Conservation (phyloP, 2,113 vertebrate genomes). For the Mastomys natalensis region DNA sequence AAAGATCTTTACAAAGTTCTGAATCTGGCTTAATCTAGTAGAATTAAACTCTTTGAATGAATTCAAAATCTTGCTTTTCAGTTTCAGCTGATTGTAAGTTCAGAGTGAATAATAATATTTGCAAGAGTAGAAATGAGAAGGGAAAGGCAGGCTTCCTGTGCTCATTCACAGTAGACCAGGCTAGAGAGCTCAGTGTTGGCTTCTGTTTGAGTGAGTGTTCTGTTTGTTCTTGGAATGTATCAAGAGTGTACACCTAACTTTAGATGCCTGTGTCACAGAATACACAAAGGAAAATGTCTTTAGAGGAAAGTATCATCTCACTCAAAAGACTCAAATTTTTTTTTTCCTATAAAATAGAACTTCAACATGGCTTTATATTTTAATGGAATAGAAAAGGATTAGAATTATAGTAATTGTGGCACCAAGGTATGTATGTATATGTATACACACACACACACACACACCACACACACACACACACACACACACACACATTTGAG, state of each 20-base stretch:
- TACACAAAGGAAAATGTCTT: constrained; percentile 44
- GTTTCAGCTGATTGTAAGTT: not conserved
- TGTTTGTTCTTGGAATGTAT: constrained; percentile 17
- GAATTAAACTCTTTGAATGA: constrained; percentile 42
- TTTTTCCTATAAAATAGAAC: constrained; percentile 34
- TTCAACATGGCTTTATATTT: not conserved
- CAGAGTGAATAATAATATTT: not conserved
- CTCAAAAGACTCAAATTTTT: constrained; percentile 37
- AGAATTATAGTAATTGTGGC: constrained; percentile 32
- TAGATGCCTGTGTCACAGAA: constrained; percentile 11
- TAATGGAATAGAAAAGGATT: not conserved
- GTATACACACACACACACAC: too few species aligned
- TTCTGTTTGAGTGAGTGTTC: not conserved
- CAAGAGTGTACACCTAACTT: not conserved
- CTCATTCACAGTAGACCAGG: not conserved
- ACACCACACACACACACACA: too few species aligned
- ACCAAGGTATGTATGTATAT: not conserved
- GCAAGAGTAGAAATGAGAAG: too few species aligned
- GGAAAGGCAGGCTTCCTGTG: not conserved
- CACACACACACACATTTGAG: too few species aligned
- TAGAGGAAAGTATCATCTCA: not conserved
- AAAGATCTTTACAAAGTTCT: constrained; percentile 14
- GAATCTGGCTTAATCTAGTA: constrained; percentile 28
- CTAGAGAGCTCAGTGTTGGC: not conserved
- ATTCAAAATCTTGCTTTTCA: not conserved